phyloP scores from a whole-genome alignment of 2,113 vertebrate species.

The Plecturocebus donacophilus region DNA sequence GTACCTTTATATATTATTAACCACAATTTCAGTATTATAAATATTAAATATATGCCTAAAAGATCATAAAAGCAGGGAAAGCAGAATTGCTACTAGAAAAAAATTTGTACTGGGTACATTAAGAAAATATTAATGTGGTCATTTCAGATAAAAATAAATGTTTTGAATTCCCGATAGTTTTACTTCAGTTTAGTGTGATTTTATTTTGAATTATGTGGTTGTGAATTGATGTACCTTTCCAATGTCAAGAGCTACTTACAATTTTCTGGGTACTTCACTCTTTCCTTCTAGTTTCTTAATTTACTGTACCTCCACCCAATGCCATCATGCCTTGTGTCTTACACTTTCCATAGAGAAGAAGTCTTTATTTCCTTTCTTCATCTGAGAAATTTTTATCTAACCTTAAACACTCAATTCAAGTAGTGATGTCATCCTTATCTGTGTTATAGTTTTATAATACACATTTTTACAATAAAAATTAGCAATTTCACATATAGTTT shows the following conservation, averaged over 20 bases:
- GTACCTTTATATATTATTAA: neutral
- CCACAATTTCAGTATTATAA: neutral
- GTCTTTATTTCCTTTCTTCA: neutral
- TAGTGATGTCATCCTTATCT: neutral
- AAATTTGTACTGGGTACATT: neutral
- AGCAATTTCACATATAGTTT: neutral
- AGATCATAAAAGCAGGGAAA: neutral
- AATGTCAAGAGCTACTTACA: neutral
- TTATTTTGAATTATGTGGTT: neutral
- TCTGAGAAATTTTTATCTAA: neutral
- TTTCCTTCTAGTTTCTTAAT: neutral
- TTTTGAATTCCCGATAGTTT: neutral
- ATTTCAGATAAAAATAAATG: neutral
- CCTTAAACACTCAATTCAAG: neutral
- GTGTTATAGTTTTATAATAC: neutral
- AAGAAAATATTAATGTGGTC: neutral
- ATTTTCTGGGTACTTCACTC: neutral
- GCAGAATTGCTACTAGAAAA: neutral
- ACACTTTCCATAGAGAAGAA: neutral
- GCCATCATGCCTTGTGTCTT: neutral
- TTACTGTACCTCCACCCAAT: neutral
- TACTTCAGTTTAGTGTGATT: neutral
- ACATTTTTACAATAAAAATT: neutral
- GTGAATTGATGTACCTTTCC: neutral
- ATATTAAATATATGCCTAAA: neutral